A percentile compares a stretch with the other conserved stretches of the same genome.
These are phyloP conservation scores for Lydus trimaculatus DNA, from an alignment of 2,888 invertebrate genomes.

Conservation along the genomic window DNA sequence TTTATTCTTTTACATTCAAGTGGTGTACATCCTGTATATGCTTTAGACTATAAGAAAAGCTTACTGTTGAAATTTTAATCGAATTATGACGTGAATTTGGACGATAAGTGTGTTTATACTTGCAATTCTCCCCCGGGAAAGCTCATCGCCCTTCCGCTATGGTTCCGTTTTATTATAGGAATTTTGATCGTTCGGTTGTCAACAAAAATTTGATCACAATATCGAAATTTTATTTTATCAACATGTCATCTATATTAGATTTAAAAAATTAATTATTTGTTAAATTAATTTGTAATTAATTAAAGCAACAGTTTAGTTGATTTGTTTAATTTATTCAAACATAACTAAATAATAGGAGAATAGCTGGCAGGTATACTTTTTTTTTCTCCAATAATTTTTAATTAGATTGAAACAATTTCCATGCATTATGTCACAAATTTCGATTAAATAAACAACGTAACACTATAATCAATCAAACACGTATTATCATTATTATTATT, in stretches of 20 bases:
- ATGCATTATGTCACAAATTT: constrained; percentile 1
- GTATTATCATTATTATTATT: neutral
- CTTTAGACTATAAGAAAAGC: no score
- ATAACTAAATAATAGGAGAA: neutral
- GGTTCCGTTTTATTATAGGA: neutral
- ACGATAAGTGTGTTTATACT: neutral
- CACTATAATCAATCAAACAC: neutral
- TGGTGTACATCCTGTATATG: neutral
- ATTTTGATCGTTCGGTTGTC: no score
- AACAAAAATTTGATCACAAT: no score
- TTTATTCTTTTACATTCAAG: no score
- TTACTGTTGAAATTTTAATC: neutral
- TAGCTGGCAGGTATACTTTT: neutral
- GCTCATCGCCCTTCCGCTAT: neutral
- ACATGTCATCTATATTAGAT: no score
- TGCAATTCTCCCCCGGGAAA: neutral
- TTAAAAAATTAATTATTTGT: no score
- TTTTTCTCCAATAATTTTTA: neutral
- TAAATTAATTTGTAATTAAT: neutral
- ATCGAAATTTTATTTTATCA: no score
- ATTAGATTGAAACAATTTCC: neutral
- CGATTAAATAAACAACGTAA: neutral
- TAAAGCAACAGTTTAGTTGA: neutral
- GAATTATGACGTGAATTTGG: neutral
- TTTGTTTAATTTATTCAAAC: neutral